These are phyloP conservation scores for Antechinus flavipes DNA, from an alignment of 2,113 vertebrate species.

Conservation along the genomic window DNA sequence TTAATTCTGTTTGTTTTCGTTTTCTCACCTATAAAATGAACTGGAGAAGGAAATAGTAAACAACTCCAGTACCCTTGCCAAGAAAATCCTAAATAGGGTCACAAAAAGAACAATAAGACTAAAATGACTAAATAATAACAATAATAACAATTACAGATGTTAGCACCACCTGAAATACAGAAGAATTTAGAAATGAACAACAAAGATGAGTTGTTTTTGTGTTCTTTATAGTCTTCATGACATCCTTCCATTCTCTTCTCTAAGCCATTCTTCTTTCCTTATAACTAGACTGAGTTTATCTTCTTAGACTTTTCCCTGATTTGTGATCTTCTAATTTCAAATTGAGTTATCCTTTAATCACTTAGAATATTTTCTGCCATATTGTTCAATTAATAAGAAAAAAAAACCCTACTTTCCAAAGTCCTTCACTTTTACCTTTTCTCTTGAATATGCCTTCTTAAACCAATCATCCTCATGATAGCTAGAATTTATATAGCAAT, in stretches of 20 bases:
- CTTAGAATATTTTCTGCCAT: background rate
- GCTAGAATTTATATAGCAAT: background rate
- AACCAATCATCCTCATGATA: background rate
- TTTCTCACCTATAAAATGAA: too few relatives aligned
- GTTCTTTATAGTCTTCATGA: background rate
- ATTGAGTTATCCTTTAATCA: background rate
- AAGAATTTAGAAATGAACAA: background rate
- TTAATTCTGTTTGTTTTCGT: too few relatives aligned
- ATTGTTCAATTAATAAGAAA: background rate
- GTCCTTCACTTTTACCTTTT: background rate
- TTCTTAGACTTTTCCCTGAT: background rate
- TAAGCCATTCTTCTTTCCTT: background rate
- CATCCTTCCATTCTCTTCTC: background rate
- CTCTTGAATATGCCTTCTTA: too few relatives aligned
- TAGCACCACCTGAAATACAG: too few relatives aligned
- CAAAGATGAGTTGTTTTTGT: background rate
- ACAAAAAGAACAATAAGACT: too few relatives aligned
- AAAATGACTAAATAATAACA: too few relatives aligned
- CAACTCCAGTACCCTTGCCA: too few relatives aligned
- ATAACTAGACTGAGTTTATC: slow-evolving; percentile 15
- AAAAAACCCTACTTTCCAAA: background rate
- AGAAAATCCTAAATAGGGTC: too few relatives aligned
- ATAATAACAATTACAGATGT: too few relatives aligned
- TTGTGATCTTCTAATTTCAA: background rate
- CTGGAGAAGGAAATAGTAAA: too few relatives aligned